Percentiles rank a stretch among this genome's conserved stretches.
These are phyloP conservation scores for Lindbergichthys nudifrons DNA, from an alignment of 2,797 vertebrate genomes.

Conservation along the genomic window DNA sequence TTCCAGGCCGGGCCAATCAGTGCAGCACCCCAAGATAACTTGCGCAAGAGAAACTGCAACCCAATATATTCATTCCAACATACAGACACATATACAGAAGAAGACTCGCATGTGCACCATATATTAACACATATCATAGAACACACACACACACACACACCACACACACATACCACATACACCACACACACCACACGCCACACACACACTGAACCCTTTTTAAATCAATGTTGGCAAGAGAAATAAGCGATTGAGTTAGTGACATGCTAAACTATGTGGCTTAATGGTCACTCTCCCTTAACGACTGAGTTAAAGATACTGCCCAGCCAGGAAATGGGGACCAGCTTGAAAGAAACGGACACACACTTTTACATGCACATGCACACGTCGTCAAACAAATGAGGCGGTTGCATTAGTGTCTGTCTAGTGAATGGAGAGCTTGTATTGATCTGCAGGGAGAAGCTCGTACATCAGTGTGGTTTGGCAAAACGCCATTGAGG, in stretches of 20 bases:
- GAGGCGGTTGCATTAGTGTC: conserved; percentile 72
- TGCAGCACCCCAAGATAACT: conserved; percentile 27
- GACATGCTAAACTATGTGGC: conserved; percentile 63
- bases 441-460: conserved; percentile 70
- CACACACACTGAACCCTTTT: conserved; percentile 28
- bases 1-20: conserved; percentile 44
- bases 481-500: conserved; percentile 72
- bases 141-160: conserved; percentile 11
- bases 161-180: conserved; percentile 20
- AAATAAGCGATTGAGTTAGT: conserved; percentile 63
- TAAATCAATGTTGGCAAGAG: conserved; percentile 50
- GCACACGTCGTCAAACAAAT: conserved; percentile 64
- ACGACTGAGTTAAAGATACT: conserved; percentile 51
- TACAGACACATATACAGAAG: conserved; percentile 1
- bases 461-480: conserved; percentile 74
- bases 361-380: conserved; percentile 17
- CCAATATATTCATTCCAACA: conserved; percentile 51
- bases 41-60: conserved; percentile 35
- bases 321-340: conserved; percentile 28
- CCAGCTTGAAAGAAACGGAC: conserved; percentile 29
- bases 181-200: conserved; percentile 6
- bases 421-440: conserved; percentile 62
- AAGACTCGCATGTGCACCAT: neutral
- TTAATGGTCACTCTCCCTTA: conserved; percentile 68
- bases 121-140: conserved; percentile 42